Conservation (phyloP, 2,888 invertebrate species). For the Chrysolina oricalcia region DNA sequence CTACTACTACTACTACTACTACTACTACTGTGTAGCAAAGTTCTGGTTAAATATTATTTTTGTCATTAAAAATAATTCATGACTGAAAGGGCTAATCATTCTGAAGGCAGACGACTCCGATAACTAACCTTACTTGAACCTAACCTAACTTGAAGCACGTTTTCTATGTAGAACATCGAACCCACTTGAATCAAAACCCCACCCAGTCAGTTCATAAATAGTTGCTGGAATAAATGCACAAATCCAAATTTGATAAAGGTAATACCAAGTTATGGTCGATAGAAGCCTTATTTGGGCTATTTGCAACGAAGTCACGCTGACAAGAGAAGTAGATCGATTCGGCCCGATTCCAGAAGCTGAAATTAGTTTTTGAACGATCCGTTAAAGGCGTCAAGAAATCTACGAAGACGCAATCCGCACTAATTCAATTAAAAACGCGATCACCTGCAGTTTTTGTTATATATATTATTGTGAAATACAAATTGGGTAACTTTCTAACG, state of each 20-base stretch:
- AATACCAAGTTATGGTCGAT: background rate
- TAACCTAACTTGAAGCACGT: too few species aligned
- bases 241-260: background rate
- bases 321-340: background rate
- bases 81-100: too few species aligned
- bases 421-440: background rate
- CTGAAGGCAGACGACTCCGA: too few species aligned
- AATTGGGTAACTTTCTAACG: background rate
- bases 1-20: too few species aligned
- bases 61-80: too few species aligned
- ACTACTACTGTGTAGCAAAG: too few species aligned
- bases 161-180: background rate
- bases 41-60: too few species aligned
- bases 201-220: background rate
- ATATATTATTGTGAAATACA: background rate
- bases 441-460: background rate
- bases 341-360: background rate
- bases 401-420: background rate
- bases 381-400: background rate
- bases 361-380: background rate
- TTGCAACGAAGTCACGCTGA: background rate
- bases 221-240: background rate
- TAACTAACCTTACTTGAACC: too few species aligned
- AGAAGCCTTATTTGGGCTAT: background rate
- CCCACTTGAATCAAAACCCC: background rate